A percentile compares a stretch with the other conserved stretches of the same genome.
phyloP scores from a whole-genome alignment of 2,888 invertebrate genomes.

The Dendrolimus houi region DNA sequence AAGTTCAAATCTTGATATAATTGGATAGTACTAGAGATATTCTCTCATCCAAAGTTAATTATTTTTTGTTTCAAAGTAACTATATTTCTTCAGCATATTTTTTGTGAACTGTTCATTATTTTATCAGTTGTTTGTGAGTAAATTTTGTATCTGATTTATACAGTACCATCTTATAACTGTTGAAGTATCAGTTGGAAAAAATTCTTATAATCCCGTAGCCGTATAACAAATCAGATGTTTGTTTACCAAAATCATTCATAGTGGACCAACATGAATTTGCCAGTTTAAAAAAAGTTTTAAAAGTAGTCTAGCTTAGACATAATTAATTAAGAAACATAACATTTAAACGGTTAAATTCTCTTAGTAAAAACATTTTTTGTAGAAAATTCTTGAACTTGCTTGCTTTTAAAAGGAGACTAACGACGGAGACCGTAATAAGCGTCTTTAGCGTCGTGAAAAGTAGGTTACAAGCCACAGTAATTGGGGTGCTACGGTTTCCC shows the following conservation, averaged over 20 bases:
- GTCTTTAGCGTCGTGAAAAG: constrained; percentile 20
- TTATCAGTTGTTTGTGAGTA: not conserved
- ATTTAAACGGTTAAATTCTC: too few relatives aligned
- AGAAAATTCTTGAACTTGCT: constrained; percentile 12
- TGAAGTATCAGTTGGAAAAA: too few relatives aligned
- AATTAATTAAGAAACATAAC: too few relatives aligned
- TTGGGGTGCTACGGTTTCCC: constrained; percentile 19
- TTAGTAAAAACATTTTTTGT: not conserved
- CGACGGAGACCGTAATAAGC: constrained; percentile 19
- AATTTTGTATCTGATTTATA: too few relatives aligned
- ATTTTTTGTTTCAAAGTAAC: not conserved
- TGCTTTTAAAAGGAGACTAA: constrained; percentile 17
- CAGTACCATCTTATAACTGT: too few relatives aligned
- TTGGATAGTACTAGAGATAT: not conserved
- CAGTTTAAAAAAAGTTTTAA: too few relatives aligned
- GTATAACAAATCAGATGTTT: too few relatives aligned
- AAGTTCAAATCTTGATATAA: not conserved
- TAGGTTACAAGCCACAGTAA: constrained; percentile 29
- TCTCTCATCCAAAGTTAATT: not conserved
- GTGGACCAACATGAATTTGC: too few relatives aligned
- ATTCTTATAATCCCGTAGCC: too few relatives aligned
- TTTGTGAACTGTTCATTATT: not conserved
- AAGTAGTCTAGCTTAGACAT: too few relatives aligned
- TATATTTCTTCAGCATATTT: not conserved
- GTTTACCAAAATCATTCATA: too few relatives aligned